Evolutionary conservation across 1,140 invertebrate genomes (phyloP), one percentile per base, ranked within the genome.

Genomic region (Scaptodrosophila lebanonensis): DNA sequence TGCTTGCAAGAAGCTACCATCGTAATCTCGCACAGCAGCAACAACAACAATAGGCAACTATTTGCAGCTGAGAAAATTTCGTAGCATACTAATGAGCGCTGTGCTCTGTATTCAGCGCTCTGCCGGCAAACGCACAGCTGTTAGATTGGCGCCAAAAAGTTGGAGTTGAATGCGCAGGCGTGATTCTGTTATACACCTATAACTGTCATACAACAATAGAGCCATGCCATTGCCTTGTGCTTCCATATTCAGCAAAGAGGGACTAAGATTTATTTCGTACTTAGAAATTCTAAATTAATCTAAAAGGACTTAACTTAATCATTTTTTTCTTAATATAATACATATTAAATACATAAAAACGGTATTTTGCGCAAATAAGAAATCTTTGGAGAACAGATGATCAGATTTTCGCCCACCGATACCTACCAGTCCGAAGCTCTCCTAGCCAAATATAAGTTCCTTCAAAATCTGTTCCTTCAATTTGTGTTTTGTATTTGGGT

Each of bases 1-100:
- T 59, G 63, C 65, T 35, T 83, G 69, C 75, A 79, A 79, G 75
- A 79, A 79, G 35, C 65, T 66, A 79, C 75, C 75, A 79, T 82
- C 56, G 61, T 39, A 38, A 51, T 52, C 29, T 68, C 35, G 65
- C 39, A 48, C 16, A 50, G 15, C 53, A 53, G 29, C 11, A 22
- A 15, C n/a, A 25, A 25, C 35, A 57, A 66, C 44, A 56, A 22
- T 20, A 17, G n/a, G 12, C 9, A 36, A 22, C 9, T 25, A 13
- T 43, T 58, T 76, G 71, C 70, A 75, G 38, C 54, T 35, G n/a
- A n/a, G n/a, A n/a, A n/a, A n/a, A n/a, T 48, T n/a, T 60, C 18
- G 50, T 60, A 73, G 70, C 70, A 75, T 39, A 73, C 64, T 73
- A 68, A 39, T 45, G 39, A 29, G 50, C 50, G 54, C 53, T 43